Evolutionary conservation across 2,113 vertebrate species (phyloP).

Genomic region (Pimephales promelas): DNA sequence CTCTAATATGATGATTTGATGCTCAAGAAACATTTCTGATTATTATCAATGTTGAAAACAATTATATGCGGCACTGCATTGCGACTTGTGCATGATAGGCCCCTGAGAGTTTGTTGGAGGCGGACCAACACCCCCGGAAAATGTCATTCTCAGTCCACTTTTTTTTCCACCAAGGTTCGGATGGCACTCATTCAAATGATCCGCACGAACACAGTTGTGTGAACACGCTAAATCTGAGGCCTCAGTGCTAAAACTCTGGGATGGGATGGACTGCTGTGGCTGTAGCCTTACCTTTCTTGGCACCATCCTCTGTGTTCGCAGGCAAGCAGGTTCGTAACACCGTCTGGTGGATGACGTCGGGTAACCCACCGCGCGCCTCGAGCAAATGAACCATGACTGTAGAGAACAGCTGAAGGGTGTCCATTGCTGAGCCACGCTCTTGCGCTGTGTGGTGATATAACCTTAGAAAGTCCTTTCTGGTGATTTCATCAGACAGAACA

Average conservation of each 20-base stretch:
- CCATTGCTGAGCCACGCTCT: conserved; percentile 25
- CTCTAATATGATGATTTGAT: too few relatives aligned
- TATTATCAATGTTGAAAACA: too few relatives aligned
- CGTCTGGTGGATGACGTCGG: conserved; percentile 48
- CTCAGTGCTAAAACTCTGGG: not conserved
- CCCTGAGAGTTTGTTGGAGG: too few relatives aligned
- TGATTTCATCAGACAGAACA: conserved; percentile 66
- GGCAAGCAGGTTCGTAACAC: conserved; percentile 69
- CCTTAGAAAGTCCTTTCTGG: conserved; percentile 74
- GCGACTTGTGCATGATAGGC: too few relatives aligned
- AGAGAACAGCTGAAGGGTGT: conserved; percentile 72
- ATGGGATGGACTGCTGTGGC: not conserved
- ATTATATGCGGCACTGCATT: too few relatives aligned
- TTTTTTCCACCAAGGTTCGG: too few relatives aligned
- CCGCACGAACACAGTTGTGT: too few relatives aligned
- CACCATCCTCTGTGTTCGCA: conserved; percentile 46
- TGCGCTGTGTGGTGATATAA: conserved; percentile 71
- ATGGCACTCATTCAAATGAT: too few relatives aligned
- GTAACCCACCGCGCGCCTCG: conserved; percentile 62
- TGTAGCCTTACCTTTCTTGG: conserved; percentile 61
- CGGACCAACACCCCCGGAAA: too few relatives aligned
- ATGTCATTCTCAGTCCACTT: too few relatives aligned
- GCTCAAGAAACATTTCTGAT: too few relatives aligned
- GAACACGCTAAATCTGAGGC: not conserved
- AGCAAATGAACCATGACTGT: conserved; percentile 79